A percentile compares a stretch with the other conserved stretches of the same genome.
Conservation (phyloP, 1,140 invertebrate species). For the Hycleus phaleratus region DNA sequence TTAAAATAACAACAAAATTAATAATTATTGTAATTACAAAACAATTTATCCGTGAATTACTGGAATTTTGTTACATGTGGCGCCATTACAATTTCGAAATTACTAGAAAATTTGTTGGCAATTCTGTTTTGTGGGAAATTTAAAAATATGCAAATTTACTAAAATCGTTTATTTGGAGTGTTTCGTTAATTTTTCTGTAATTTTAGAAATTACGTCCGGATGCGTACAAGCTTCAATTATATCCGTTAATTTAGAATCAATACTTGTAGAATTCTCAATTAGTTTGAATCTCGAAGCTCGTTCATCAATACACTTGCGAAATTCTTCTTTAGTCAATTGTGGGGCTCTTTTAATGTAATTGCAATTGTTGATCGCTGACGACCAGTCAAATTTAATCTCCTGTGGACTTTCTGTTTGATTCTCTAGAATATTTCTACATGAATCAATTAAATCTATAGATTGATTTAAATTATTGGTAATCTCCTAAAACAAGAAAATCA, state of each 20-base stretch:
- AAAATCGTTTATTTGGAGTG: too few relatives aligned
- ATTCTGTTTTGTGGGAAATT: too few relatives aligned
- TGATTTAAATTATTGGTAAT: neutral
- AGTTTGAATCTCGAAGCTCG: too few relatives aligned
- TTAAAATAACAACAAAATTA: too few relatives aligned
- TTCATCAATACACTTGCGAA: slow-evolving; percentile 17
- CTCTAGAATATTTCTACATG: slow-evolving; percentile 3
- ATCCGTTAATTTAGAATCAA: slow-evolving; percentile 8
- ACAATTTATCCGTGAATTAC: too few relatives aligned
- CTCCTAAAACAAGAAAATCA: neutral
- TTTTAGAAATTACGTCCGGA: slow-evolving; percentile 23
- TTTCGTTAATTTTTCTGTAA: slow-evolving; percentile 6
- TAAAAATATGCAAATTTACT: too few relatives aligned
- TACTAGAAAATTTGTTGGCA: too few relatives aligned
- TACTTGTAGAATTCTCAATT: neutral
- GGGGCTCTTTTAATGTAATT: slow-evolving; percentile 9
- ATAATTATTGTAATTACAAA: too few relatives aligned
- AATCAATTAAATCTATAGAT: neutral
- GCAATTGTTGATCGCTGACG: neutral
- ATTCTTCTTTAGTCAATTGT: slow-evolving; percentile 9
- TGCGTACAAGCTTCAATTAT: slow-evolving; percentile 20
- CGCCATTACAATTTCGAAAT: too few relatives aligned
- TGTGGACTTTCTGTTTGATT: neutral
- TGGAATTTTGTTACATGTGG: too few relatives aligned
- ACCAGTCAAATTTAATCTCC: neutral